A percentile compares a stretch with the other conserved stretches of the same genome.
phyloP scores from a whole-genome alignment of 35 echinoderm and acorn worm genomes.

The Strongylocentrotus purpuratus region DNA sequence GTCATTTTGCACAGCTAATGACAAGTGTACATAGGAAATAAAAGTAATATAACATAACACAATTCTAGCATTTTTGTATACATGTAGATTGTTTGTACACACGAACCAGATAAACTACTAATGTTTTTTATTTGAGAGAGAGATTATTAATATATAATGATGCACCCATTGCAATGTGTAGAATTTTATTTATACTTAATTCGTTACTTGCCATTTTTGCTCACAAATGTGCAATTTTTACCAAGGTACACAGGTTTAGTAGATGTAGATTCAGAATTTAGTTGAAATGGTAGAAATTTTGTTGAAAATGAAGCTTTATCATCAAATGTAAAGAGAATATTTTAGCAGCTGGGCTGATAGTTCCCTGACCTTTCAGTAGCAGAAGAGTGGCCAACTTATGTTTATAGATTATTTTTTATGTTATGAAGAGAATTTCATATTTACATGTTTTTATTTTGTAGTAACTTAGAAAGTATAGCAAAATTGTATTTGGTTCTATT shows the following conservation, averaged over 20 bases:
- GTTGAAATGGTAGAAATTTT: background rate
- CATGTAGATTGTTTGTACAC: background rate
- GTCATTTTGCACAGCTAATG: background rate
- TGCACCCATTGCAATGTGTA: background rate
- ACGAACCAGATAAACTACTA: background rate
- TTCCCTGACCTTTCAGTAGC: background rate
- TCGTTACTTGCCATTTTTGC: background rate
- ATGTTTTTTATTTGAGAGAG: background rate
- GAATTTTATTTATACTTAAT: background rate
- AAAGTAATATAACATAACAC: background rate
- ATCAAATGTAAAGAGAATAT: background rate
- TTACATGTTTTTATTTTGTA: background rate
- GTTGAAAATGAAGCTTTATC: background rate
- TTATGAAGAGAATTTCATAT: background rate
- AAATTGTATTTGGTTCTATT: background rate
- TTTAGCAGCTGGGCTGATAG: background rate
- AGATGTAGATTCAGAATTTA: background rate
- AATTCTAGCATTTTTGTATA: background rate
- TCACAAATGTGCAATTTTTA: background rate
- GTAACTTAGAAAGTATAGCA: background rate
- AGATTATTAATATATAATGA: background rate
- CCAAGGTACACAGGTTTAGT: background rate
- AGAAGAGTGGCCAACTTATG: background rate
- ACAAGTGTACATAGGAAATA: background rate
- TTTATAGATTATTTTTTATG: background rate